A percentile compares a stretch with the other conserved stretches of the same genome.
Conservation (phyloP, 2,113 vertebrate genomes). For the Mus musculus region DNA sequence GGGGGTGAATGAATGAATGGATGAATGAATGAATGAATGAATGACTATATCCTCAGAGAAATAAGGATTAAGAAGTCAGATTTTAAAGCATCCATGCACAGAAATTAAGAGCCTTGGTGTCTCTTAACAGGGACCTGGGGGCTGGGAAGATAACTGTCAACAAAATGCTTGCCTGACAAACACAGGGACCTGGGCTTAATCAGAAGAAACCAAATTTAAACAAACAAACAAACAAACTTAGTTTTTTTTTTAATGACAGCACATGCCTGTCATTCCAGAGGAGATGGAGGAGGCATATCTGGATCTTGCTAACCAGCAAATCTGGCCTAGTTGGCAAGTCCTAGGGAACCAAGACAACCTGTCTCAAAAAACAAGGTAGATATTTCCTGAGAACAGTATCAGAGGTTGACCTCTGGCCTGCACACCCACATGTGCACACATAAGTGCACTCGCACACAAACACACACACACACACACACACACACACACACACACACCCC, state of each 20-base stretch:
- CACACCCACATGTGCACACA: too few relatives aligned
- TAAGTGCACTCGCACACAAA: too few relatives aligned
- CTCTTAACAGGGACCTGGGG: background rate
- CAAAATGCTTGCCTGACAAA: background rate
- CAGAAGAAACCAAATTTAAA: background rate
- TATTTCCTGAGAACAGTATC: background rate
- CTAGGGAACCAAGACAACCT: background rate
- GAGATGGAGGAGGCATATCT: background rate
- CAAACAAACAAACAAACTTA: too few relatives aligned
- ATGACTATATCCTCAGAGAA: background rate
- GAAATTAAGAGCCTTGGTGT: background rate
- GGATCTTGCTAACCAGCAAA: background rate
- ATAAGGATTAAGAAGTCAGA: background rate
- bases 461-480: background rate
- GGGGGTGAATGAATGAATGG: background rate
- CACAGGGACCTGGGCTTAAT: background rate
- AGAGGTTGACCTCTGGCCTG: background rate
- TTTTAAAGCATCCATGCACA: background rate
- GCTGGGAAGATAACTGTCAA: background rate
- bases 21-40: constrained; percentile 11
- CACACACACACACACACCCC: background rate
- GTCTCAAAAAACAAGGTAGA: background rate
- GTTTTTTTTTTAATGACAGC: background rate
- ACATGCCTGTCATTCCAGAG: background rate
- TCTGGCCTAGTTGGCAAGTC: background rate